These are phyloP conservation scores for Yponomeuta malinellus DNA, from an alignment of 2,888 invertebrate genomes.

Conservation along the genomic window DNA sequence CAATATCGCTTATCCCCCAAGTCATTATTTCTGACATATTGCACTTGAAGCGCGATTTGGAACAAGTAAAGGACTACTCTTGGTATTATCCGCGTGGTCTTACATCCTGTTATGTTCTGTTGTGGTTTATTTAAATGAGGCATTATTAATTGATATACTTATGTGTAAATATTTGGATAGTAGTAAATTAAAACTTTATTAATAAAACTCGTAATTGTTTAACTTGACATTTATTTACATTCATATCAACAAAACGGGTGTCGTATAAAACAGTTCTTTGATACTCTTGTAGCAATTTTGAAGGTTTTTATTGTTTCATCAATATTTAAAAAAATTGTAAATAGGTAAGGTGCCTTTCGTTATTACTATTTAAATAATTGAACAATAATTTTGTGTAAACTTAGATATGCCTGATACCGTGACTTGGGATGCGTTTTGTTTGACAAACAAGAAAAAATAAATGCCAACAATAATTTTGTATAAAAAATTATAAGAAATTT, in stretches of 20 bases:
- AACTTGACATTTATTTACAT: constrained; percentile 78
- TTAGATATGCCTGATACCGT: constrained; percentile 52
- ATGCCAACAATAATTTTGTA: not conserved
- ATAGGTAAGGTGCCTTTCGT: constrained; percentile 55
- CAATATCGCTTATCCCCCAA: too few species aligned
- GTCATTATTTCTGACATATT: too few species aligned
- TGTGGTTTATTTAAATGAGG: not conserved
- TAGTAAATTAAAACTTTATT: constrained; percentile 18
- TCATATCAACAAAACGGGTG: constrained; percentile 77
- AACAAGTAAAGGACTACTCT: too few species aligned
- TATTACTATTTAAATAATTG: constrained; percentile 2
- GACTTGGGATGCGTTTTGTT: constrained; percentile 25
- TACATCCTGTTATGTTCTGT: not conserved
- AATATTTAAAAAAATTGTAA: not conserved
- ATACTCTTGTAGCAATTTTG: constrained; percentile 41
- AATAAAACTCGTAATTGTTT: constrained; percentile 39
- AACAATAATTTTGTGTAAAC: constrained; percentile 43
- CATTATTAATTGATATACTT: not conserved
- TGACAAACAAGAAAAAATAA: not conserved
- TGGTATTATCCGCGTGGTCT: too few species aligned
- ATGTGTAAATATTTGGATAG: constrained; percentile 14
- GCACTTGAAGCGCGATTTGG: too few species aligned
- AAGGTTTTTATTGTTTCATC: constrained; percentile 45
- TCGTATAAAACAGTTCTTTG: constrained; percentile 74
- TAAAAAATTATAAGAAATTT: not conserved